Evolutionary conservation across 2,888 invertebrate species (phyloP).

Genomic region (Stenichneumon culpator): DNA sequence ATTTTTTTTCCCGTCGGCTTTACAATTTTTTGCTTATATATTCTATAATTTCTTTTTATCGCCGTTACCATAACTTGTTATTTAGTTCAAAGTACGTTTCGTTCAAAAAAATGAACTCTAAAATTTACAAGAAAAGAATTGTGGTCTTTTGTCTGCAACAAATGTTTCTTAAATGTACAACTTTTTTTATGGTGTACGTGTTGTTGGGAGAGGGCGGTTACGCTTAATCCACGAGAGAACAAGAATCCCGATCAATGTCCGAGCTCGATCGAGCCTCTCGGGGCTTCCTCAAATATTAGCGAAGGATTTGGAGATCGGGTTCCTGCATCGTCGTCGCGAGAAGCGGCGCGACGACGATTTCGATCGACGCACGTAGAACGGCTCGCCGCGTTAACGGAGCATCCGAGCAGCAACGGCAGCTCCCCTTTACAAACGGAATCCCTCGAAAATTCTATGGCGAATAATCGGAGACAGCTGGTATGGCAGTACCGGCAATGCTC

Average conservation of each 20-base stretch:
- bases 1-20: no score
- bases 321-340: slow-evolving; percentile 23
- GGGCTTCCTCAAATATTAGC: slow-evolving; percentile 83
- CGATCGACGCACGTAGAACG: slow-evolving; percentile 21
- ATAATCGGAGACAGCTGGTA: slow-evolving; percentile 84
- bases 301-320: slow-evolving; percentile 72
- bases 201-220: slow-evolving; percentile 10
- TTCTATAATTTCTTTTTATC: no score
- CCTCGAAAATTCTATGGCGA: slow-evolving; percentile 82
- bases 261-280: slow-evolving; percentile 72
- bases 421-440: slow-evolving; percentile 80
- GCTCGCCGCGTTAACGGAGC: slow-evolving; percentile 30
- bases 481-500: slow-evolving; percentile 33
- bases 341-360: slow-evolving; percentile 4
- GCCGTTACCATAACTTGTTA: no score
- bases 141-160: no score
- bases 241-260: slow-evolving; percentile 71
- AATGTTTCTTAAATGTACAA: neutral
- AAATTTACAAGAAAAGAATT: neutral
- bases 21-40: no score
- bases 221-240: slow-evolving; percentile 22
- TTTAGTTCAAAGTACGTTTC: neutral
- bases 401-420: slow-evolving; percentile 54
- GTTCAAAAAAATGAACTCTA: neutral
- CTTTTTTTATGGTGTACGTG: neutral